Evolutionary conservation across 1,140 invertebrate species (phyloP).

Genomic region (Cherax quadricarinatus): DNA sequence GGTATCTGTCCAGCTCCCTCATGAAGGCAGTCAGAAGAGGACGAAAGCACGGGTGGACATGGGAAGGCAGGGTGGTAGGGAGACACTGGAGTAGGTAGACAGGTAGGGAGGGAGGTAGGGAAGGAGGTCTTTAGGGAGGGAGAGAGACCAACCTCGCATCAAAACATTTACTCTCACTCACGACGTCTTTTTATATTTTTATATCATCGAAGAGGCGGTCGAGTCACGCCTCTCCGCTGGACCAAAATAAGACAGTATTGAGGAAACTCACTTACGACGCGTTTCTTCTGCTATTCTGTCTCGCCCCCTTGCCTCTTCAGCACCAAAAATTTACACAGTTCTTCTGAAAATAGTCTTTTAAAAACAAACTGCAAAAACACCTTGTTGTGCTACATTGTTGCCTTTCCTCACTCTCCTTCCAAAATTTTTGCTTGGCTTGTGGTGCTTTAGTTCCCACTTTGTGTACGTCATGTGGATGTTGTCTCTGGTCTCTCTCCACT

Average conservation of each 20-base stretch:
- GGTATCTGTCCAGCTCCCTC: no score
- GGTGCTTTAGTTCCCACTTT: not conserved
- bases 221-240: not conserved
- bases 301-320: not conserved
- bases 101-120: not conserved
- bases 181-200: no score
- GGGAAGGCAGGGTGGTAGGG: no score
- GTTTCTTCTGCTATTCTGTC: not conserved
- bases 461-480: not conserved
- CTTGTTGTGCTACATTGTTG: not conserved
- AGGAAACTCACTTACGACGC: not conserved
- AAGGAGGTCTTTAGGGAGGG: not conserved
- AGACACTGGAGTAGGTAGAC: not conserved
- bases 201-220: not conserved
- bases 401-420: not conserved
- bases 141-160: no score
- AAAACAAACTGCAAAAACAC: not conserved
- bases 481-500: no score
- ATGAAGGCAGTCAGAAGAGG: no score
- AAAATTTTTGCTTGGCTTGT: not conserved
- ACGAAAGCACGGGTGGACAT: no score
- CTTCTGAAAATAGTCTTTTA: not conserved
- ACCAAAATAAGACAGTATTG: not conserved
- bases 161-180: not conserved
- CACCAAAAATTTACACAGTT: not conserved